Evolutionary conservation across 2,888 invertebrate genomes (phyloP), one percentile per base, ranked within the genome.

Genomic region (Latrodectus hesperus): DNA sequence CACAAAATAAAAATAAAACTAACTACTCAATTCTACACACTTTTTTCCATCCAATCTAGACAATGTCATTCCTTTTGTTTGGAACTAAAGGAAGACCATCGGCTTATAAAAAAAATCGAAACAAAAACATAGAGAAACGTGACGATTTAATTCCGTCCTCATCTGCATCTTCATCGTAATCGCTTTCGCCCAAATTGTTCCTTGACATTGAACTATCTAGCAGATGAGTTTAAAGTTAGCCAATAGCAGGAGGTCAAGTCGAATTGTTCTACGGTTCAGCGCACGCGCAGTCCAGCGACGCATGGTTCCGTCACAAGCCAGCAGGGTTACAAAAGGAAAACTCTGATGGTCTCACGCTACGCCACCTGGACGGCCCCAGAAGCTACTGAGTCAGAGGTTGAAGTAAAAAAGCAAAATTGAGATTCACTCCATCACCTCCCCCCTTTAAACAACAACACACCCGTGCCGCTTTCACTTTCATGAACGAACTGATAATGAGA

Each of bases 191-290:
- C 65, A 11, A 71, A 51, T 55, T 65, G 53, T 86, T 86, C 85
- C 86, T 87, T 87, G 86, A 87, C 86, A 87, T 87, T 87, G 86
- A 86, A 86, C 85, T 71, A 75, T 73, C 73, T 67, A 64, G 72
- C 64, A 26, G 16, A n/a, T 11, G 68, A 51, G 52, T 67, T n/a
- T 70, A 55, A 70, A 80, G 71, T 80, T 75, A 75, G 55, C 85
- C 80, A 85, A 76, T 75, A 51, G 80, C 64, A 65, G 77, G 81
- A 82, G 86, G 81, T 81, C 81, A 82, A 77, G 77, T 75, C 65
- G 80, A 49, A 68, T 81, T 81, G 81, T 81, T 75, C 77, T 81
- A 81, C 65, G 86, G 86, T 81, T 87, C 81, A 87, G 81, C 71
- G 80, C 76, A 64, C 76, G 81, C 80, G 65, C 79, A 70, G 79